Conservation (phyloP, 2,113 vertebrate genomes). For the Sapayoa aenigma region DNA sequence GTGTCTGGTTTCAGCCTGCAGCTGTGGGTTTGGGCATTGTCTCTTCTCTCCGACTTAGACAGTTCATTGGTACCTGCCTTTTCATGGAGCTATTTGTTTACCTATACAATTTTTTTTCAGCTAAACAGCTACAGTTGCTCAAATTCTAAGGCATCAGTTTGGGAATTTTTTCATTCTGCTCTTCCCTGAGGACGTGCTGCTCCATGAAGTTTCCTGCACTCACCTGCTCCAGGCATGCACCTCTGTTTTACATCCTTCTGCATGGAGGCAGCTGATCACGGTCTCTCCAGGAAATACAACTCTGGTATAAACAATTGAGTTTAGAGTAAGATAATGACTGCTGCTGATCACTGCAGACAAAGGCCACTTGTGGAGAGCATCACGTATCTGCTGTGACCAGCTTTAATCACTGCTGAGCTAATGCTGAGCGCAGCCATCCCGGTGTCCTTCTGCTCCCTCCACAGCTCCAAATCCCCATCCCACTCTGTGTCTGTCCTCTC, state of each 20-base stretch:
- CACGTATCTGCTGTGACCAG: background rate
- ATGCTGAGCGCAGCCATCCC: background rate
- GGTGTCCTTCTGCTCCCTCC: fast-evolving
- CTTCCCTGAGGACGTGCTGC: background rate
- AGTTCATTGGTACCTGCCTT: background rate
- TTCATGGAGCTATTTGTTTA: background rate
- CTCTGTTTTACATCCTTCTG: background rate
- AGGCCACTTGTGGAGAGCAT: constrained; percentile 24
- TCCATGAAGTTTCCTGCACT: background rate
- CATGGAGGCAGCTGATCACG: fast-evolving
- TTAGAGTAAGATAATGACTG: background rate
- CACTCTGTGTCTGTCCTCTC: background rate
- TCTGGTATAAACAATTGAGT: background rate
- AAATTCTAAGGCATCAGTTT: background rate
- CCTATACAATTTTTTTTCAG: background rate
- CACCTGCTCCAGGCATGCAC: fast-evolving
- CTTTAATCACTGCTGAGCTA: background rate
- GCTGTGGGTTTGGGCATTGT: background rate
- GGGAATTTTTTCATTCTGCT: background rate
- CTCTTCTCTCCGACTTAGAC: background rate
- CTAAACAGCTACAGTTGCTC: background rate
- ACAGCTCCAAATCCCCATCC: fast-evolving
- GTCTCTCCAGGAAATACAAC: background rate
- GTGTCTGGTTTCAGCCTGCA: constrained; percentile 2
- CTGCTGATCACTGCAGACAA: constrained; percentile 16